phyloP scores from a whole-genome alignment of 2,113 vertebrate genomes.

The Hemiscyllium ocellatum region DNA sequence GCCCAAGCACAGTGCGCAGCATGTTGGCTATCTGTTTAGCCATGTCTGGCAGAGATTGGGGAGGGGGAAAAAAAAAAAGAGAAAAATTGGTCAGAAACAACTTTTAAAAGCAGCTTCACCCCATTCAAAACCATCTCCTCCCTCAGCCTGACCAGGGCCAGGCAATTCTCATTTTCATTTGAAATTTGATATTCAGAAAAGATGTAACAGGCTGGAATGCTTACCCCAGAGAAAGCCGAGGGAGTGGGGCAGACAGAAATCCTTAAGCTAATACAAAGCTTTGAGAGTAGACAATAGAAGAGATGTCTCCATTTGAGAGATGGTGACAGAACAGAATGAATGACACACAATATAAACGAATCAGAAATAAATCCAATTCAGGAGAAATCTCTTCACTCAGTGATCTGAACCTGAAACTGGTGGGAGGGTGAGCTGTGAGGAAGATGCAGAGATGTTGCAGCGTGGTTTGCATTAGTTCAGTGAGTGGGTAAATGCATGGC shows the following conservation, averaged over 20 bases:
- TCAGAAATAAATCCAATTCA: not conserved
- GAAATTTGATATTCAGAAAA: not conserved
- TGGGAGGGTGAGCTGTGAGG: too few relatives aligned
- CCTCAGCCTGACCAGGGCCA: not conserved
- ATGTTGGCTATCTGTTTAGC: constrained; percentile 88
- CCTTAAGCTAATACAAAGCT: not conserved
- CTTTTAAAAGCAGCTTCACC: too few relatives aligned
- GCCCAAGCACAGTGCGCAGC: constrained; percentile 74
- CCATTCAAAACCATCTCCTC: not conserved
- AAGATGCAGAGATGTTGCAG: too few relatives aligned
- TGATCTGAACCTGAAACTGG: not conserved
- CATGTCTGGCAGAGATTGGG: constrained; percentile 69
- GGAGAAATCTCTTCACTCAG: not conserved
- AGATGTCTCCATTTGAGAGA: not conserved
- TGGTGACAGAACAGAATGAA: not conserved
- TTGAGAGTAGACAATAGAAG: not conserved
- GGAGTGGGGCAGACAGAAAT: not conserved
- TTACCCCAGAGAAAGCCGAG: not conserved
- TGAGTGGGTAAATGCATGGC: too few relatives aligned
- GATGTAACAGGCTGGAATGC: not conserved
- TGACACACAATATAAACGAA: not conserved
- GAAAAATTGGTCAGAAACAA: not conserved
- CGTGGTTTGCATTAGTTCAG: too few relatives aligned
- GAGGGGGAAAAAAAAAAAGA: not conserved
- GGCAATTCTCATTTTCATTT: too few relatives aligned